A percentile compares a stretch with the other conserved stretches of the same genome.
These are phyloP conservation scores for Callipepla squamata DNA, from an alignment of 2,113 vertebrate species.

Conservation along the genomic window DNA sequence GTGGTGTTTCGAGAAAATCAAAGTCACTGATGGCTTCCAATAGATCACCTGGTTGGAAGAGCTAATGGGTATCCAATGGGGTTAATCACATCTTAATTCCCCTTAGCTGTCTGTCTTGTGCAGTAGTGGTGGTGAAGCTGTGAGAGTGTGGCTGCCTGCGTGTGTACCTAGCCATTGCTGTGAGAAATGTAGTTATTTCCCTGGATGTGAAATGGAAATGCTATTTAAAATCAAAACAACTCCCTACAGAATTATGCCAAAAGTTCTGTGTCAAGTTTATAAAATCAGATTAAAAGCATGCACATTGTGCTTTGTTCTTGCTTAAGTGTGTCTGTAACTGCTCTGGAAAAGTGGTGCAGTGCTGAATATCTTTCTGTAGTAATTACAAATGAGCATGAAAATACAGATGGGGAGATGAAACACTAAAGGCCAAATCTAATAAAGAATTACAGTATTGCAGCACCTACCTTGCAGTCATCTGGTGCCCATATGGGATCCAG, in stretches of 20 bases:
- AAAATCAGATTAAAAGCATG: conserved; percentile 52
- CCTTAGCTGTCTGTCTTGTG: not conserved
- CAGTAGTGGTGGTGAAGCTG: not conserved
- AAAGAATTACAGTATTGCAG: conserved; percentile 45
- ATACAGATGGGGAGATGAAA: conserved; percentile 53
- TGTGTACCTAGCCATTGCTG: not conserved
- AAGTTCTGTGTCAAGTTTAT: conserved; percentile 38
- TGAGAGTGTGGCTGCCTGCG: not conserved
- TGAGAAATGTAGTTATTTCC: not conserved
- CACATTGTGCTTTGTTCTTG: conserved; percentile 51
- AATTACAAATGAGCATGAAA: conserved; percentile 53
- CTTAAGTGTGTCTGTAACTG: conserved; percentile 33
- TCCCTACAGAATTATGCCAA: not conserved
- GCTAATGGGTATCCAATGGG: conserved; percentile 46
- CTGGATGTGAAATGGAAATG: not conserved
- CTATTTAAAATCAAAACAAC: not conserved
- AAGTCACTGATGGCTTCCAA: not conserved
- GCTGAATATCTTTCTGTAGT: conserved; percentile 46
- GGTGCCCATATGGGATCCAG: conserved; percentile 28
- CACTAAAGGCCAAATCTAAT: conserved; percentile 60
- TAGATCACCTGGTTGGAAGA: not conserved
- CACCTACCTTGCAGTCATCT: conserved; percentile 47
- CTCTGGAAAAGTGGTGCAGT: conserved; percentile 8
- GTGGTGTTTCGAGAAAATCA: not conserved
- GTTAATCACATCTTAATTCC: conserved; percentile 47